Conservation (phyloP, 2,113 vertebrate genomes). For the Chinchilla lanigera region DNA sequence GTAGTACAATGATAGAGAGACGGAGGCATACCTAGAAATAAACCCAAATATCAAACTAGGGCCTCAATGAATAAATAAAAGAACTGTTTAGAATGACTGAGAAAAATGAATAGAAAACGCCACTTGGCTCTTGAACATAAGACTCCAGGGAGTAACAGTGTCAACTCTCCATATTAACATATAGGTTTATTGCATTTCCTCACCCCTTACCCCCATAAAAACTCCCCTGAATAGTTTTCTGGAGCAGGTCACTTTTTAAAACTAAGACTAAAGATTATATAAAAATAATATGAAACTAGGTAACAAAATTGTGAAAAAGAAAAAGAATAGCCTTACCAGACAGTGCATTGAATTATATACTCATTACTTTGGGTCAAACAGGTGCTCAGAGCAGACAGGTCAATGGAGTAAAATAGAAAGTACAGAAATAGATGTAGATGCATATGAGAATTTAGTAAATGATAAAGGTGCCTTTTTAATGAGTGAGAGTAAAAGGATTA, state of each 20-base stretch:
- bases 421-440: not conserved
- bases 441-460: not conserved
- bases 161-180: not conserved
- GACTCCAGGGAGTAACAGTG: too few species aligned
- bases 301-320: not conserved
- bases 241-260: not conserved
- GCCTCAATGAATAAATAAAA: not conserved
- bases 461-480: not conserved
- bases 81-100: not conserved
- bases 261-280: not conserved
- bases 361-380: not conserved
- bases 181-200: not conserved
- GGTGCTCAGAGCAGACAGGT: constrained; percentile 7
- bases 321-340: not conserved
- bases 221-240: not conserved
- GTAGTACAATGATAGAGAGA: not conserved
- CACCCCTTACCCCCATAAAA: not conserved
- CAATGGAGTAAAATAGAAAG: not conserved
- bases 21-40: not conserved
- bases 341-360: not conserved
- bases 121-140: not conserved
- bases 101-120: not conserved
- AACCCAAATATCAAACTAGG: not conserved
- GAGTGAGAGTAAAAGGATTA: not conserved
- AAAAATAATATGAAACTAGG: not conserved